Evolutionary conservation across 2,888 invertebrate genomes (phyloP).

Genomic region (Rhamphomyia laevipes): DNA sequence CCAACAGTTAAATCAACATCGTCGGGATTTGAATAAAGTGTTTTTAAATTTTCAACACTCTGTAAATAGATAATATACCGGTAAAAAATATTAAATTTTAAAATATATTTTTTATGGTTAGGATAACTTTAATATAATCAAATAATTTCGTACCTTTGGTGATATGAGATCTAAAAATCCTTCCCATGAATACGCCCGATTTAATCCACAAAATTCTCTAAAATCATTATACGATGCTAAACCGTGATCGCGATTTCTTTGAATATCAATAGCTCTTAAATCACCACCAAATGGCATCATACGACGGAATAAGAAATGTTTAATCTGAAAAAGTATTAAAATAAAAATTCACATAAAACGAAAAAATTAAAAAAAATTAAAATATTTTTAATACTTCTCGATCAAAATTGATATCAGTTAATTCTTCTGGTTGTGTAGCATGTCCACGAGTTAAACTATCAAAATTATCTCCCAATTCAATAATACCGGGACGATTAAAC

Average conservation of each 20-base stretch:
- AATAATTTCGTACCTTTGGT: slow-evolving; percentile 37
- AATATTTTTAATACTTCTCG: slow-evolving; percentile 28
- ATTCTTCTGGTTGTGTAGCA: slow-evolving; percentile 62
- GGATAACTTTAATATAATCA: not conserved
- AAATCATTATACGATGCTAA: slow-evolving; percentile 67
- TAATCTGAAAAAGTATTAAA: slow-evolving; percentile 41
- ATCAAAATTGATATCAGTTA: slow-evolving; percentile 66
- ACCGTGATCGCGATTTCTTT: slow-evolving; percentile 78
- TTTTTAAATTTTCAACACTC: slow-evolving; percentile 48
- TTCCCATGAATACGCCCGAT: slow-evolving; percentile 53
- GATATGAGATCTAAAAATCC: slow-evolving; percentile 60
- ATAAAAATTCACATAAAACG: not conserved
- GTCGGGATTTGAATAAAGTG: slow-evolving; percentile 56
- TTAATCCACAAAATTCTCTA: slow-evolving; percentile 63
- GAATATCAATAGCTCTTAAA: slow-evolving; percentile 70
- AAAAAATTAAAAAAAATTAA: slow-evolving; percentile 1
- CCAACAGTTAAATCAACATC: slow-evolving; percentile 83
- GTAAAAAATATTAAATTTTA: not conserved
- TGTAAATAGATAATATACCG: slow-evolving; percentile 10
- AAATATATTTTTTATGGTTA: not conserved
- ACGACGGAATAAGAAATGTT: slow-evolving; percentile 53
- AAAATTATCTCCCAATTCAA: slow-evolving; percentile 45
- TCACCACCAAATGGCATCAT: slow-evolving; percentile 66
- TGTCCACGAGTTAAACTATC: slow-evolving; percentile 66
- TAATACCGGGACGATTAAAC: slow-evolving; percentile 42